Evolutionary conservation across 2,113 vertebrate genomes (phyloP), one percentile per base, ranked within the genome.

Genomic region (Vimba vimba): DNA sequence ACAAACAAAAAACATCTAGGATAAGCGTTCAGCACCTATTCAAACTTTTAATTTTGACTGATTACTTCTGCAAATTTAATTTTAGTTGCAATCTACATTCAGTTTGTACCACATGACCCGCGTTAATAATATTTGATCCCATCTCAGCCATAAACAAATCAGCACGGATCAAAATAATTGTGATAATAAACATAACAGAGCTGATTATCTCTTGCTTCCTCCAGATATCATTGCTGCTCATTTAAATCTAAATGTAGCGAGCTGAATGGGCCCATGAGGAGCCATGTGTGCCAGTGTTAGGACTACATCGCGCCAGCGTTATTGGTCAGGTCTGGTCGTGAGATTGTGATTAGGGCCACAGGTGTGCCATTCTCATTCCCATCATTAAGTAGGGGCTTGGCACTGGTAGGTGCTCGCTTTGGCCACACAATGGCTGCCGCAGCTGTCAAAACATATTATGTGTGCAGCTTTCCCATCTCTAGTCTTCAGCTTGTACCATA

Each of bases 331-430:
- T 68, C 55, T 86, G 59, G 43, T 50, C 2, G 64, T 85, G 89
- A 85, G 88, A 87, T 36, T 75, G 83, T 90, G 89, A 88, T 85
- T 71, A 83, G 90, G 86, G 93, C 90, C 91, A 92, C 92, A 94
- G 93, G 91, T 94, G 92, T 92, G 89, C 88, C 59, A 84, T 85
- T 86, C 89, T 68, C 91, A 91, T 91, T 90, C 91, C 85, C 87
- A 92, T 94, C 91, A 92, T 94, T 93, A 93, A 91, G 91, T 87
- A 88, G 78, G 85, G 87, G 87, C 89, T 86, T 59, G 62, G 86
- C 89, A 89, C 75, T 79, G 77, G 78, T 52, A 88, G 85, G 73
- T 83, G 74, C 64, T 52, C 21, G 52, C 60, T 75, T 25, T 79
- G 43, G 73, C 57, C 77, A 43, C 83, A 86, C 84, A 83, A 89